Conservation (phyloP, 1,140 invertebrate genomes). For the Drosophila melanogaster region Release_6_plus_ISO1_MT NT_033779.5:15931001-15931500, state of each 20-base stretch:
- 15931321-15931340: conserved; percentile 4
- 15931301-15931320: conserved; percentile 1
- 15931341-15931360: not conserved
- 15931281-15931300: conserved; percentile 26
- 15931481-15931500: too few relatives aligned
- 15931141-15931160: conserved; percentile 75
- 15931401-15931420: too few relatives aligned
- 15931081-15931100: conserved; percentile 47
- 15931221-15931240: conserved; percentile 5
- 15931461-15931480: too few relatives aligned
- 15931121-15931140: conserved; percentile 16
- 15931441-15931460: too few relatives aligned
- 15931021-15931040: conserved; percentile 17
- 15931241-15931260: conserved; percentile 10
- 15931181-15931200: conserved; percentile 12
- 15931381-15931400: too few relatives aligned
- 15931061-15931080: conserved; percentile 47
- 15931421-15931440: too few relatives aligned
- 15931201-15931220: not conserved
- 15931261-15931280: conserved; percentile 16
- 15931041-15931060: conserved; percentile 52
- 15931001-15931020: conserved; percentile 11
- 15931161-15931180: conserved; percentile 72
- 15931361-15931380: too few relatives aligned
- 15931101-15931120: not conserved